Evolutionary conservation across 1,140 invertebrate genomes (phyloP).

Genomic region (Drosophila kurseongensis): DNA sequence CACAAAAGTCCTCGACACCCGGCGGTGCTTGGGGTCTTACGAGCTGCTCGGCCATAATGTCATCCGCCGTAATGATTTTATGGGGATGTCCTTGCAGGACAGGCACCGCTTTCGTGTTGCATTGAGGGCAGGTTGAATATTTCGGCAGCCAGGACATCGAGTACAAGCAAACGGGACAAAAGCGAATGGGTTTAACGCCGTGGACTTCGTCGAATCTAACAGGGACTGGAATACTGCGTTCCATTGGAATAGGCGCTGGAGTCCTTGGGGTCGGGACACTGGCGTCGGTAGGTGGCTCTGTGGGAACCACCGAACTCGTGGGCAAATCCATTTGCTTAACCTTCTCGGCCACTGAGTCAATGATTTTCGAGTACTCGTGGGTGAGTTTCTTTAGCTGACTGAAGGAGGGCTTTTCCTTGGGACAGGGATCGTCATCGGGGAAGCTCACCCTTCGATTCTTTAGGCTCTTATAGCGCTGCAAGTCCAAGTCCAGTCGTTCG

Average conservation of each 20-base stretch:
- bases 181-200: constrained; percentile 47
- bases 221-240: constrained; percentile 34
- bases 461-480: constrained; percentile 42
- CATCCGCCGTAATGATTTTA: constrained; percentile 8
- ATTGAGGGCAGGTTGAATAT: constrained; percentile 48
- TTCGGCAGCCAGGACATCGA: constrained; percentile 70
- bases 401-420: neutral
- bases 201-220: constrained; percentile 9
- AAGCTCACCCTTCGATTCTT: constrained; percentile 6
- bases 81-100: constrained; percentile 7
- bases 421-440: neutral
- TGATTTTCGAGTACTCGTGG: constrained; percentile 5
- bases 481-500: constrained; percentile 31
- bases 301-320: too few species aligned
- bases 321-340: neutral
- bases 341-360: constrained; percentile 20
- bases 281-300: neutral
- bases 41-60: constrained; percentile 48
- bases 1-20: constrained; percentile 4
- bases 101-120: constrained; percentile 46
- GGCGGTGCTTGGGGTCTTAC: neutral
- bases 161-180: constrained; percentile 63
- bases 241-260: neutral
- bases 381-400: constrained; percentile 10
- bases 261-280: too few species aligned